A percentile compares a stretch with the other conserved stretches of the same genome.
Evolutionary conservation across 1,140 invertebrate species (phyloP).

Genomic region (Tetranychus urticae): DNA sequence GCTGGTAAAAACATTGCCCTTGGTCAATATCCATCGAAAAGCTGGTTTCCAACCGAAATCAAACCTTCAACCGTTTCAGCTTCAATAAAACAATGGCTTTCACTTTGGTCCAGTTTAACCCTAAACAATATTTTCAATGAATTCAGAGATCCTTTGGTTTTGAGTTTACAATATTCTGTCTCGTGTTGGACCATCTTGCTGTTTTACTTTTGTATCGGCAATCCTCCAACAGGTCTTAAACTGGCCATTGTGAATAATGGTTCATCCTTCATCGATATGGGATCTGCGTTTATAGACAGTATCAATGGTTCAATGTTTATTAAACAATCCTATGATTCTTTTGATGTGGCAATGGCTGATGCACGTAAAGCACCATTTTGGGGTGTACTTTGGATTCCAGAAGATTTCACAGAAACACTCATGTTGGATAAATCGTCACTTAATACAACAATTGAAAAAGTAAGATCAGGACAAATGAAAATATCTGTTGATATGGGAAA

Average conservation of each 20-base stretch:
- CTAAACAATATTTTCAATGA: neutral
- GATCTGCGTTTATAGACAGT: neutral
- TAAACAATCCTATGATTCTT: neutral
- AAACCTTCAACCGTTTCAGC: neutral
- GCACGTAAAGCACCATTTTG: neutral
- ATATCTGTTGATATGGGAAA: neutral
- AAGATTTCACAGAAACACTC: neutral
- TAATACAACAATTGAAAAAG: neutral
- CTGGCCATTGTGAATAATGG: constrained; percentile 43
- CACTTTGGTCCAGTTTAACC: neutral
- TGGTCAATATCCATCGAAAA: neutral
- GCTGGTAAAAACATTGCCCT: neutral
- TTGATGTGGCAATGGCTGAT: neutral
- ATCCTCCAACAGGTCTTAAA: constrained; percentile 55
- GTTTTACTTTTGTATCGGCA: constrained; percentile 77
- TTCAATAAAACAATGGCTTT: neutral
- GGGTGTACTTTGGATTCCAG: neutral
- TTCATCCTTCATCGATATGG: neutral
- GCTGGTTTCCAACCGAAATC: neutral
- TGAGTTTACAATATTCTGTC: neutral
- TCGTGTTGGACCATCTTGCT: constrained; percentile 75
- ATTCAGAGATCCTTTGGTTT: neutral
- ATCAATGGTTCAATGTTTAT: neutral
- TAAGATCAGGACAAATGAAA: neutral
- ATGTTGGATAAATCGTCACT: neutral